These are phyloP conservation scores for Epicampocera succincta DNA, from an alignment of 2,888 invertebrate species.

Conservation along the genomic window DNA sequence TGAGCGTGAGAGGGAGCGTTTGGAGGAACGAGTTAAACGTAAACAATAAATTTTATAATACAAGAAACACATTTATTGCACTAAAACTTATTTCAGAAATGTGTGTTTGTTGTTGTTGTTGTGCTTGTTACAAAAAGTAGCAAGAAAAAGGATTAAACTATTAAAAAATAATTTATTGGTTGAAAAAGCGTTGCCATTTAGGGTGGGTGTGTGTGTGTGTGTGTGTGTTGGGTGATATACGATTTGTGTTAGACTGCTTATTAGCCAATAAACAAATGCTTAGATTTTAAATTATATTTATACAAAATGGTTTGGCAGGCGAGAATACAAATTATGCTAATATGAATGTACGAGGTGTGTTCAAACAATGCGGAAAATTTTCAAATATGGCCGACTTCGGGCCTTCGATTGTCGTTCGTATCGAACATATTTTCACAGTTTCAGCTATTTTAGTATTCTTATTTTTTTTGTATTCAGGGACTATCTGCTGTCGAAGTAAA, in stretches of 20 bases:
- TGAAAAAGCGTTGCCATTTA: constrained; percentile 24
- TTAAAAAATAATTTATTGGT: constrained; percentile 53
- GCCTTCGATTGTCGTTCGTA: too few species aligned
- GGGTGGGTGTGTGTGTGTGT: too few species aligned
- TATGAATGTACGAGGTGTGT: too few species aligned
- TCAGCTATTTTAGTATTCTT: too few species aligned
- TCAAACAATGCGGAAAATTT: too few species aligned
- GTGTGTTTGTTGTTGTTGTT: constrained; percentile 3
- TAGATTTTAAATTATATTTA: constrained; percentile 21
- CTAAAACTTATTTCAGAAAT: constrained; percentile 16
- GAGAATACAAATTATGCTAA: too few species aligned
- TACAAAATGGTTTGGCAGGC: neutral
- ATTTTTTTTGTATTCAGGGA: too few species aligned
- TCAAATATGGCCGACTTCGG: too few species aligned
- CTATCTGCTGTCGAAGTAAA: too few species aligned
- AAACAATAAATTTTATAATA: constrained; percentile 39
- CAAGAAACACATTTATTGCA: neutral
- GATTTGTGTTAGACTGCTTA: constrained; percentile 22
- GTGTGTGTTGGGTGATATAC: constrained; percentile 31
- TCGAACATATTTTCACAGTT: too few species aligned
- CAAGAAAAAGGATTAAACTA: constrained; percentile 43
- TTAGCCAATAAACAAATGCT: constrained; percentile 33
- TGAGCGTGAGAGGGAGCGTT: neutral
- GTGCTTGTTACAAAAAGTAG: neutral
- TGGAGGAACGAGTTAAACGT: constrained; percentile 6